Evolutionary conservation across 2,113 vertebrate species (phyloP), one percentile per base, ranked within the genome.

Genomic region (Neolamprologus falcicula): DNA sequence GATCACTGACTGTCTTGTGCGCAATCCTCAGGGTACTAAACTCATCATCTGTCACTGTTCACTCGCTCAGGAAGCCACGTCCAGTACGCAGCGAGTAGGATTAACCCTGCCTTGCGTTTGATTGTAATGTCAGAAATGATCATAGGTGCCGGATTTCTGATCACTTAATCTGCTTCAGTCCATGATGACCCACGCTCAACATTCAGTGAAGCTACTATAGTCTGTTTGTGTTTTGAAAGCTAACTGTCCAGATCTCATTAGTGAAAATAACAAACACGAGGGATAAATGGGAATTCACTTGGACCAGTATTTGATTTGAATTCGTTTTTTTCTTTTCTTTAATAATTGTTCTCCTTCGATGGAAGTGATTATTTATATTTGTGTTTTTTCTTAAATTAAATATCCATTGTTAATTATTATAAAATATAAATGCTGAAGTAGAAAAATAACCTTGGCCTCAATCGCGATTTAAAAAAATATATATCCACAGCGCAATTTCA

Each of bases 31-130:
- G 87, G 92, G 90, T 92, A 88, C 94, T 93, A 78, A 95, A 93
- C 91, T 93, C 85, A 93, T 94, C 94, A 92, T 93, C 92, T 92
- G 94, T 94, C 96, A 94, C 92, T 66, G 87, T 84, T 94, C 89
- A 94, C 94, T 94, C 91, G 91, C 93, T 91, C 90, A 89, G 89
- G 82, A 88, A 92, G 86, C 83, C 47, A 85, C 89, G 91, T 92
- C 86, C 92, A 82, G 57, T 80, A n/a, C 84, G 85, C 91, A 85
- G 76, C 78, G 83, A 90, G 88, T 61, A 71, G 90, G 94, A 95
- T 95, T 94, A 96, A 93, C 89, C 89, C 91, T 80, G 86, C 90
- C 76, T 78, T 59, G 79, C 81, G 71, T 90, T 83, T 73, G n/a
- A 50, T 59, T 84, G 66, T 61, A 35, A 82, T 88, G 89, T 59